Conservation (phyloP, 2,797 vertebrate species). For the Galaxias olidus region DNA sequence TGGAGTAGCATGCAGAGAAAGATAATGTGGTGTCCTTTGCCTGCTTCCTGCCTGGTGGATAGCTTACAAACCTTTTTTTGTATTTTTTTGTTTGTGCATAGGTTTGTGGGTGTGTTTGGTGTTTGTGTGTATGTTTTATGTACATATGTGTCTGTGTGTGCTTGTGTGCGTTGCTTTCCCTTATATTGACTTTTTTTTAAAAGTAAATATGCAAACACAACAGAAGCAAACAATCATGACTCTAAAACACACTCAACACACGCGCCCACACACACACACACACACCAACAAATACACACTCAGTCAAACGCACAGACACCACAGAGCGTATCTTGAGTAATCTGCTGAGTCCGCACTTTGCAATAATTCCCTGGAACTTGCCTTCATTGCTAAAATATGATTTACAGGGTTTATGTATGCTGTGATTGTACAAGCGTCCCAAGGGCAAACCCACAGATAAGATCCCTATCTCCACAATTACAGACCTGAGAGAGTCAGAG, state of each 20-base stretch:
- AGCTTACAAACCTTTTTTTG: no score
- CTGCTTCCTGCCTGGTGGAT: no score
- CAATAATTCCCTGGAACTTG: conserved; percentile 26
- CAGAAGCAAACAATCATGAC: no score
- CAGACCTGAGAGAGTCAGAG: conserved; percentile 5
- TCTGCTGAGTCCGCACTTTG: background rate
- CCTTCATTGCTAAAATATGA: conserved; percentile 33
- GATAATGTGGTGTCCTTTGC: no score
- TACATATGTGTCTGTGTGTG: no score
- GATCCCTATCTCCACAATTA: conserved; percentile 40
- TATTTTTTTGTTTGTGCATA: no score
- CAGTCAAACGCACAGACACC: background rate
- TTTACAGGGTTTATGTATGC: conserved; percentile 35
- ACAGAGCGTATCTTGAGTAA: background rate
- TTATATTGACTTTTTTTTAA: no score
- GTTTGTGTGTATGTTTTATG: no score
- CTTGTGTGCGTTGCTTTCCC: no score
- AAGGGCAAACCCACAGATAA: conserved; percentile 40
- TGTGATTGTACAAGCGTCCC: conserved; percentile 31
- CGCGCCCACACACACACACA: background rate
- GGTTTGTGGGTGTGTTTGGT: no score
- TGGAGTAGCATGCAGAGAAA: no score
- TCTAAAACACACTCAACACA: background rate
- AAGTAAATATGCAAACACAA: no score
- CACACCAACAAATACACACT: background rate